These are phyloP conservation scores for Pampus argenteus DNA, from an alignment of 2,797 vertebrate genomes.

Conservation along the genomic window DNA sequence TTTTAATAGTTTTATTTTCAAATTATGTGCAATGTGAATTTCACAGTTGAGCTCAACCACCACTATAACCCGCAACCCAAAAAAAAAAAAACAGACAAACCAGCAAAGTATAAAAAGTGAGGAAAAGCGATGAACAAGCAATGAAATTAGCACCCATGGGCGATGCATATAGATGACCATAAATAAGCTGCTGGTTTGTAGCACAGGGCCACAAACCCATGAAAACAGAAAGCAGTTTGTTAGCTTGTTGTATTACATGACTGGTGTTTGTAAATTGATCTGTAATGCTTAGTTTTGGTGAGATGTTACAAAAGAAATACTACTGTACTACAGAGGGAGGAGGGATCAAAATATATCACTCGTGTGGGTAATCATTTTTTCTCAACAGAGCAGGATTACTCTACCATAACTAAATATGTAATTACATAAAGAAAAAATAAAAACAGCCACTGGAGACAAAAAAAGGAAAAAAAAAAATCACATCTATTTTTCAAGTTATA, in stretches of 20 bases:
- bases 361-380: slow-evolving; percentile 56
- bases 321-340: slow-evolving; percentile 56
- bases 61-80: slow-evolving; percentile 79
- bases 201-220: slow-evolving; percentile 44
- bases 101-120: slow-evolving; percentile 66
- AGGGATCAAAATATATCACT: slow-evolving; percentile 58
- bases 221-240: slow-evolving; percentile 53
- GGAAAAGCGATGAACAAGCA: slow-evolving; percentile 53
- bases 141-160: slow-evolving; percentile 76
- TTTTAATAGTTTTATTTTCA: slow-evolving; percentile 85
- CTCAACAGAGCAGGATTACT: slow-evolving; percentile 70
- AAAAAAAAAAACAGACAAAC: slow-evolving; percentile 76
- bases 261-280: slow-evolving; percentile 75
- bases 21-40: slow-evolving; percentile 90
- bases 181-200: slow-evolving; percentile 28
- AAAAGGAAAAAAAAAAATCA: slow-evolving; percentile 73
- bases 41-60: slow-evolving; percentile 88
- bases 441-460: slow-evolving; percentile 75
- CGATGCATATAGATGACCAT: slow-evolving; percentile 49
- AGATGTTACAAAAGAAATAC: slow-evolving; percentile 71
- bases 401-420: slow-evolving; percentile 77
- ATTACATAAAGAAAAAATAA: slow-evolving; percentile 63
- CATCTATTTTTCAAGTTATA: slow-evolving; percentile 85
- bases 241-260: slow-evolving; percentile 76
- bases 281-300: slow-evolving; percentile 77